Evolutionary conservation across 2,888 invertebrate species (phyloP), one percentile per base, ranked within the genome.

Genomic region (Perdita meconis): DNA sequence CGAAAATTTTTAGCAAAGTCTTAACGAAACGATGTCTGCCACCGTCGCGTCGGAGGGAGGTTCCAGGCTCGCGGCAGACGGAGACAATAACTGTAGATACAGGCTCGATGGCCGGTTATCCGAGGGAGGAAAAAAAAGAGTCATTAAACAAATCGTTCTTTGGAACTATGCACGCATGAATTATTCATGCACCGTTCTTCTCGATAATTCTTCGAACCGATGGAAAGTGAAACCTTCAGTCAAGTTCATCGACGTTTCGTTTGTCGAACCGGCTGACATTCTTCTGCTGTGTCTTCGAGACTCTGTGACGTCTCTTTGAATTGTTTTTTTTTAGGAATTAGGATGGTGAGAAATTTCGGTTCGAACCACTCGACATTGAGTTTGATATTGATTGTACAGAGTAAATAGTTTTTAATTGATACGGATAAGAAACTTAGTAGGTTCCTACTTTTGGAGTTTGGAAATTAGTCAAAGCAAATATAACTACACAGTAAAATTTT

Each of bases 81-180:
- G 56, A 22, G 56, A 75, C 75, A 75, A 78, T 82, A 64, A 82
- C 36, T 63, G 64, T 60, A 67, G 64, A 69, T 64, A 75, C 42
- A 59, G 64, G 64, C 44, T 42, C 65, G 68, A 75, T 61, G 53
- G 80, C 60, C 55, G 57, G 67, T 65, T 71, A 64, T 67, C 50
- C 47, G 53, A 22, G 34, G 66, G 40, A 63, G 50, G 56, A 75
- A 51, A 67, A 76, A 73, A 68, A 77, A 57, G 69, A 80, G 78
- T 78, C 83, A 83, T 86, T 86, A 86, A 85, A 80, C 80, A 73
- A 79, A 76, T 84, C 85, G 80, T 85, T 78, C 85, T 83, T 78
- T 79, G 81, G 81, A 83, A 83, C 83, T 79, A 77, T 74, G 80
- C 74, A 64, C 24, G 70, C 74, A 84, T 84, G 82, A 82, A 84